Evolutionary conservation across 2,797 vertebrate species (phyloP), one percentile per base, ranked within the genome.

Genomic region (Thaleichthys pacificus): DNA sequence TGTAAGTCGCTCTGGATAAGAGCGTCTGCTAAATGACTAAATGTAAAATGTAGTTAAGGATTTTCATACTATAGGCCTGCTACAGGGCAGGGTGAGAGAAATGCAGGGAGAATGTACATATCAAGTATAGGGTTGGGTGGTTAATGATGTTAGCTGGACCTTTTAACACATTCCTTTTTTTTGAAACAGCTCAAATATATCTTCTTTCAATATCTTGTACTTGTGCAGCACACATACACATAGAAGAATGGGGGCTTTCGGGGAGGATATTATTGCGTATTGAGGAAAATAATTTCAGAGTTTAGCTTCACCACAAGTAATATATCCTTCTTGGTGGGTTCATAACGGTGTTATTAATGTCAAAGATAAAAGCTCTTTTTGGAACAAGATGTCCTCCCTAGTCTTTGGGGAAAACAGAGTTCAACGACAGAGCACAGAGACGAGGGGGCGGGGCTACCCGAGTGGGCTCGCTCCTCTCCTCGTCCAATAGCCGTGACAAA

Each of bases 341-440:
- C 63, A 68, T 77, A 77, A 78, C 70, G 26, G 30, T 81, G 42
- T 84, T 80, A 84, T 86, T 86, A 82, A 85, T 79, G 76, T 83
- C 73, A 80, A 71, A 76, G 75, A 32, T 54, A 77, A 72, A 82
- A 74, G 47, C 77, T 77, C 75, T 57, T 32, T 32, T 72, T 67
- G 68, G 24, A 72, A 69, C 63, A 54, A 64, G 80, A 77, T 30
- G 61, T 77, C 72, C 75, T 61, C 74, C 67, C 76, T 9, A 1
- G 28, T 61, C 71, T 77, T 72, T 77, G 81, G 76, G 68, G 77
- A 51, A 70, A 79, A 76, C 64, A 73, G 70, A 42, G 49, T 61
- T 67, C 42, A 73, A 21, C 19, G 57, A 42, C 71, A 61, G 72
- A 54, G 60, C 4, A 54, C 19, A 8, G 15, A 28, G 49, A 4